A percentile compares a stretch with the other conserved stretches of the same genome.
phyloP scores from a whole-genome alignment of 2,113 vertebrate species.

The Promerops cafer region DNA sequence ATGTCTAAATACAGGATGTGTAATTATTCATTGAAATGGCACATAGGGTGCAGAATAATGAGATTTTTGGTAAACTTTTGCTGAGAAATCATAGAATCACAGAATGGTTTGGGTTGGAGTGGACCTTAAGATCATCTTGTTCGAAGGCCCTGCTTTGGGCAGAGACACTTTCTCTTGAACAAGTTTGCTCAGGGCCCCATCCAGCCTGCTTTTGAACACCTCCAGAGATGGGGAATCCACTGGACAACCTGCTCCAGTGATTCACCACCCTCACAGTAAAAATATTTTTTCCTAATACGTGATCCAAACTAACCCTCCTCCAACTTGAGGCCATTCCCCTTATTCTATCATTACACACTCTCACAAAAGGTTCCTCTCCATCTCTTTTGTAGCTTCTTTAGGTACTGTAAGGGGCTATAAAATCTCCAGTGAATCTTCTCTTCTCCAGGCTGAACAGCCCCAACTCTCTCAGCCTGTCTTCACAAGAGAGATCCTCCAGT shows the following conservation, averaged over 20 bases:
- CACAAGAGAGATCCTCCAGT: not conserved
- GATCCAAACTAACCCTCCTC: not conserved
- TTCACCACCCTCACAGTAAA: not conserved
- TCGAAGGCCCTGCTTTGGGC: rapidly evolving
- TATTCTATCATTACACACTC: not conserved
- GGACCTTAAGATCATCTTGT: rapidly evolving
- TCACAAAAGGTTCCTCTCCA: not conserved
- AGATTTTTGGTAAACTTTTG: not conserved
- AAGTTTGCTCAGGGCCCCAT: not conserved
- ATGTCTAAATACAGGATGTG: not conserved
- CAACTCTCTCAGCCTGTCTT: not conserved
- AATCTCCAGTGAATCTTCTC: rapidly evolving
- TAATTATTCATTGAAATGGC: not conserved
- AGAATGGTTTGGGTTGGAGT: not conserved
- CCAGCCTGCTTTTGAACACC: not conserved
- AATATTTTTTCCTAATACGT: not conserved
- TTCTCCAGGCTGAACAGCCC: not conserved
- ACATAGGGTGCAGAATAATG: rapidly evolving
- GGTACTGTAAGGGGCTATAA: not conserved
- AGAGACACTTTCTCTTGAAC: not conserved
- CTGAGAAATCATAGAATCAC: not conserved
- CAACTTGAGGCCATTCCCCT: not conserved
- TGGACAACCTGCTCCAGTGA: not conserved
- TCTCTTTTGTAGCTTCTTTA: not conserved
- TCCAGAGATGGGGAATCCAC: not conserved